Base-by-base conservation (phyloP, 2,113 vertebrate species). In the Bos taurus region DNA sequence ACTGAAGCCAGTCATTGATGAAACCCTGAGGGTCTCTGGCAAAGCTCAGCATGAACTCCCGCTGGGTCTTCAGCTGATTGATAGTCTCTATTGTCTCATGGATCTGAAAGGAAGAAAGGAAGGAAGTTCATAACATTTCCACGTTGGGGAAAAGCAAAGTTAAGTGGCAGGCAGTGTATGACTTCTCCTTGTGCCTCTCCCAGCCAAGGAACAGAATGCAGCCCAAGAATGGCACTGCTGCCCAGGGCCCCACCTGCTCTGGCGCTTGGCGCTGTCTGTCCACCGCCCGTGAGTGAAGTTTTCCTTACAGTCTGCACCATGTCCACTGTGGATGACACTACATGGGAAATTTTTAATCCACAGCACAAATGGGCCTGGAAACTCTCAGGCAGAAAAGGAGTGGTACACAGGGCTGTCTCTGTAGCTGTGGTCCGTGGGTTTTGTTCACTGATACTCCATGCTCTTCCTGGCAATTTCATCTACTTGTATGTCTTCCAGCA, bases 1-100 rank as follows among this genome's bases (percentile, higher is more conserved):
- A 99, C 99, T 99, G 99, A 74, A 99, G 99, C 99, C 99, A 99
- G 98, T 99, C 99, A 1, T 99, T 99, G 99, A 99, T 99, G 99
- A 99, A 99, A 98, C 99, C 99, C 98, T 99, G 99, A 97, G 99
- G 99, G 98, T 99, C 99, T 98, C 99, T 99, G 98, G 99, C 99
- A 96, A 99, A 99, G 98, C 99, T 99, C 98, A 99, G 98, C 99
- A 99, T 99, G 99, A 99, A 99, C 98, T 99, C 99, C 5, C 99
- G 99, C 99, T 99, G 99, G 62, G 99, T 99, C 99, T 99, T 99
- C 99, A 99, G 99, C 98, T 99, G 99, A 99, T 99, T 99, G 97
- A 99, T 99, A 95, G 99, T 99, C 99, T 99, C 99, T 87, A 99
- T 99, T 60, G 99, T 99, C 99, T 99, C 99, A 57, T 99, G 99